Percentiles rank a stretch among this genome's conserved stretches.
Evolutionary conservation across 2,888 invertebrate species (phyloP).

Genomic region (Pogonocherus hispidulus): DNA sequence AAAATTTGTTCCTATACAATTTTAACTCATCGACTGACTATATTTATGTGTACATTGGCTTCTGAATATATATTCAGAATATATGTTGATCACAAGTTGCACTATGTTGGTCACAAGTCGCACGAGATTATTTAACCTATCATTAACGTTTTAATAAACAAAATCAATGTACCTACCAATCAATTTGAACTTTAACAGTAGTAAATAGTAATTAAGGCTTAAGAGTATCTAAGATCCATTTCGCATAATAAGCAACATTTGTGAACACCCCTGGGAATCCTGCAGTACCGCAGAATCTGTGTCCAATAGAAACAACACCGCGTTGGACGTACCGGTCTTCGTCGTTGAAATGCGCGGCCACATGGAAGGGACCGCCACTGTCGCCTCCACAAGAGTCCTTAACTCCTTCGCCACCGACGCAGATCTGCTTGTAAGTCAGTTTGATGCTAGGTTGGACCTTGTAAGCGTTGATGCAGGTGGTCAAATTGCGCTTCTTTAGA

Average conservation of each 20-base stretch:
- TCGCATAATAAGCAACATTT: conserved; percentile 72
- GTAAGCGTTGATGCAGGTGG: conserved; percentile 3
- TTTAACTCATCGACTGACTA: too few species aligned
- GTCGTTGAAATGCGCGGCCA: conserved; percentile 8
- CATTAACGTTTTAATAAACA: too few species aligned
- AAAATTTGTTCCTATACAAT: too few species aligned
- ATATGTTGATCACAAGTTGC: too few species aligned
- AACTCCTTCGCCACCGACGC: conserved; percentile 74
- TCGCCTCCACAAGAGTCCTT: conserved; percentile 78
- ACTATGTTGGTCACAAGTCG: too few species aligned
- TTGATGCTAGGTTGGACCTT: conserved; percentile 31
- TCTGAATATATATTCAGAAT: too few species aligned
- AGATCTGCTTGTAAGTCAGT: conserved; percentile 70
- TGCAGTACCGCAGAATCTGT: conserved; percentile 63
- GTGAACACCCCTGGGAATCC: conserved; percentile 79
- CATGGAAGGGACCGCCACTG: conserved; percentile 74
- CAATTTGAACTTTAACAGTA: too few species aligned
- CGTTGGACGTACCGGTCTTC: conserved; percentile 70
- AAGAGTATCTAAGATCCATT: conserved; percentile 74
- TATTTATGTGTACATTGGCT: too few species aligned
- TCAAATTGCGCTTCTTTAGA: not conserved
- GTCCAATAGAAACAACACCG: conserved; percentile 69
- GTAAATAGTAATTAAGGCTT: too few species aligned
- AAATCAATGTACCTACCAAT: too few species aligned
- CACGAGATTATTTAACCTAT: too few species aligned